Base-by-base conservation (phyloP, 2,888 invertebrate species). In the Thyatira batis region DNA sequence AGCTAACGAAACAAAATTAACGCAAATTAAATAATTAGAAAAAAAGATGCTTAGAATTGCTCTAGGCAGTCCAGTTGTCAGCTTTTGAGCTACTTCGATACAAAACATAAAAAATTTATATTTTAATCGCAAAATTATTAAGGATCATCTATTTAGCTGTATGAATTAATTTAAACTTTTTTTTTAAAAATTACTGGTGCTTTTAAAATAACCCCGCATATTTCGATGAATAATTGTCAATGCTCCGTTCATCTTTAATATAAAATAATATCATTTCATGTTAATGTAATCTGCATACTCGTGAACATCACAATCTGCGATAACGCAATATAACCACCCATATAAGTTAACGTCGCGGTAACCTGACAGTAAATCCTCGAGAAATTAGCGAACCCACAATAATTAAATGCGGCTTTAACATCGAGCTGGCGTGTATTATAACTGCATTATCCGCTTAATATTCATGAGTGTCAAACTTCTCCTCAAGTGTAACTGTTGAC, bases 391-490 rank as follows among this genome's bases (percentile, higher is more conserved):
- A 67, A 68, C 68, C 73, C 65, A 71, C 48, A 27, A 48, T 73
- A 84, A 84, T 85, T 79, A 78, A 82, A 80, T 75, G 61, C 60
- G 66, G 68, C 73, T 78, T 80, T 82, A 82, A 77, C 77, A 82
- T 75, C 68, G 61, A 76, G 73, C 71, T 63, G 59, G 68, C 71
- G 74, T 77, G 76, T 78, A 82, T 86, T 84, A 85, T 86, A 89
- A 89, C 84, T 87, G 87, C 88, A 89, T 89, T 87, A 87, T 81
- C 76, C 71, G 63, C 73, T 88, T 77, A 87, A 86, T 89, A 91
- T 90, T 87, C 89, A 91, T 87, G 82, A 86, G 77, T 58, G 67
- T 62, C 71, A 74, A 87, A 87, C 83, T 89, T 87, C 73, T 60
- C 65, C 67, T 63, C 68, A 76, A 82, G 83, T 77, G 78, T 69